Base-by-base conservation (phyloP, 2,888 invertebrate genomes). In the Polymixis lichenea region DNA sequence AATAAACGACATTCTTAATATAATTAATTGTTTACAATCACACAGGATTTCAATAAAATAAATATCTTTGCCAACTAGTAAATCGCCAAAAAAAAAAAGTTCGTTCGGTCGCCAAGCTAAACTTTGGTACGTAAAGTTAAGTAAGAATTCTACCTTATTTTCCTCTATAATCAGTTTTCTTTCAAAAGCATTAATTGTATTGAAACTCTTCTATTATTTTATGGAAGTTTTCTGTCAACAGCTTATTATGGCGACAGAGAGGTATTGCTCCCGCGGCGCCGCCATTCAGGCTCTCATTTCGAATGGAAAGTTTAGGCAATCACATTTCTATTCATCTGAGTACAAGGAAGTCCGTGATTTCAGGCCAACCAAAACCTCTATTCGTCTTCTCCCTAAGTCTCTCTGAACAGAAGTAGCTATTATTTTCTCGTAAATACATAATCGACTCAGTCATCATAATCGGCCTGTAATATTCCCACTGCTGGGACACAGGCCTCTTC, bases 281-380 rank as follows among this genome's bases (percentile, higher is more conserved):
- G 15, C 22, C 32, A 53, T 51, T 53, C 38, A 28, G 43, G 17
- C 6, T 25, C 38, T 3, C 28, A 9, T 55, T 68, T 19, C 46
- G 32, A 77, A 69, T 65, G 32, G 15, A 82, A 60, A 60, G 17
- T 51, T 49, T 28, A 62, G 28, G n/a, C 46, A 65, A 75, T 82
- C 58, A 28, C 53, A 43, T 75, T 75, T 3, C n/a, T 53, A 75
- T 65, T 76, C 53, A 75, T 7, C 19, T 8, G 38, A 38, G 38
- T 62, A 62, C 73, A 80, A 55, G 49, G 55, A 80, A 51, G 62
- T 80, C 38, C 55, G 19, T 80, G 43, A 17, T 55, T 80, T 55
- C n/a, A 17, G 2, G 38, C 28, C 22, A n/a, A n/a, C n/a, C n/a
- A n/a, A n/a, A n/a, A n/a, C n/a, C n/a, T n/a, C n/a, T n/a, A n/a